Evolutionary conservation across 2,888 invertebrate genomes (phyloP), one percentile per base, ranked within the genome.

Genomic region (Branchellion lobata): DNA sequence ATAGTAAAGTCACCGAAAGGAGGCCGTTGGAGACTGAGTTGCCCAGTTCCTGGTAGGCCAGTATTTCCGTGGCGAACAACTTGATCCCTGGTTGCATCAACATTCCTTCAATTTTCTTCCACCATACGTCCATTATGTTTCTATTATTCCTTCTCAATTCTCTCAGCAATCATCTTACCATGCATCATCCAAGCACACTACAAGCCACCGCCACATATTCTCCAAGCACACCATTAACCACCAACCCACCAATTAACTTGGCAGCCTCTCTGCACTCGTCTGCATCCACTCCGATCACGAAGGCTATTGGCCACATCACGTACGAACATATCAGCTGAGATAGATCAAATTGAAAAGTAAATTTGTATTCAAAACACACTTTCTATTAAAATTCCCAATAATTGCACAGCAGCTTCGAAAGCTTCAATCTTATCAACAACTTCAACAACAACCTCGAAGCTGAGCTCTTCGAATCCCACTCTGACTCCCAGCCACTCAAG

Each of bases 381-480:
- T n/a, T n/a, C n/a, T n/a, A n/a, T n/a, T n/a, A n/a, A n/a, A n/a
- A n/a, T n/a, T n/a, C n/a, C n/a, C n/a, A n/a, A n/a, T n/a, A n/a
- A n/a, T n/a, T n/a, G n/a, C n/a, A n/a, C n/a, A n/a, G n/a, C n/a
- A n/a, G n/a, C n/a, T n/a, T n/a, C n/a, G n/a, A n/a, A n/a, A n/a
- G n/a, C n/a, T n/a, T n/a, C n/a, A n/a, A n/a, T n/a, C n/a, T n/a
- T n/a, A n/a, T n/a, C n/a, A n/a, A n/a, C n/a, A n/a, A n/a, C n/a
- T n/a, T n/a, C n/a, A n/a, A n/a, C n/a, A n/a, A n/a, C n/a, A n/a
- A 83, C 83, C 83, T 83, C 82, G 34, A 83, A 83, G 61, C 81
- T 82, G 61, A 83, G 80, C 21, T 79, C 78, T 2, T 74, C 27
- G 61, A 78, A 79, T 11, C 83, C 83, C 24, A 83, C 83, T 40